Percentiles rank a stretch among this genome's conserved stretches.
Conservation (phyloP, 2,888 invertebrate genomes). For the Flexamia atlantica region DNA sequence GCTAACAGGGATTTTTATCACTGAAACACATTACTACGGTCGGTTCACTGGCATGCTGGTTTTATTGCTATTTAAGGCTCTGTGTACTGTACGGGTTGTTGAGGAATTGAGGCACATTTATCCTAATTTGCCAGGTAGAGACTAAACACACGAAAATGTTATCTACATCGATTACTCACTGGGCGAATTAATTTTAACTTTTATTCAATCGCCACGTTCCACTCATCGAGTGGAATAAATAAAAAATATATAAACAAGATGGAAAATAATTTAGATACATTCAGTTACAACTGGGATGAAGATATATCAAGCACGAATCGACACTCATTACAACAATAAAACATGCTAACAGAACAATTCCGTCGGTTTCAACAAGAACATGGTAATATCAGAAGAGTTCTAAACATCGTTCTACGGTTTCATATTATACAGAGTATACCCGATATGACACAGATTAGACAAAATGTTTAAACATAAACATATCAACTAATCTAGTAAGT, state of each 20-base stretch:
- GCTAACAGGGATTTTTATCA: background rate
- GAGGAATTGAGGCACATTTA: constrained; percentile 8
- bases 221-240: background rate
- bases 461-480: background rate
- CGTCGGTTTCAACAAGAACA: background rate
- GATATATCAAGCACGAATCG: background rate
- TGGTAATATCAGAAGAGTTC: background rate
- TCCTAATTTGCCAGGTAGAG: background rate
- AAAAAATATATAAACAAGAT: background rate
- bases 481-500: constrained; percentile 32
- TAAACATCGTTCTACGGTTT: background rate
- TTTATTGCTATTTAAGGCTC: background rate
- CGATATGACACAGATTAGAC: background rate
- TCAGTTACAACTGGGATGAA: background rate
- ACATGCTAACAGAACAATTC: background rate
- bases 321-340: constrained; percentile 23
- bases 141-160: background rate
- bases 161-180: background rate
- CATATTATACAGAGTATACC: background rate
- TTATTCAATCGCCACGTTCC: background rate
- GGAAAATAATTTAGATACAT: background rate
- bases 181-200: background rate
- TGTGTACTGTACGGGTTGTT: background rate
- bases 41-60: background rate
- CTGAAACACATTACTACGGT: background rate